phyloP scores from a whole-genome alignment of 2,888 invertebrate genomes.

The Graphium colonna region DNA sequence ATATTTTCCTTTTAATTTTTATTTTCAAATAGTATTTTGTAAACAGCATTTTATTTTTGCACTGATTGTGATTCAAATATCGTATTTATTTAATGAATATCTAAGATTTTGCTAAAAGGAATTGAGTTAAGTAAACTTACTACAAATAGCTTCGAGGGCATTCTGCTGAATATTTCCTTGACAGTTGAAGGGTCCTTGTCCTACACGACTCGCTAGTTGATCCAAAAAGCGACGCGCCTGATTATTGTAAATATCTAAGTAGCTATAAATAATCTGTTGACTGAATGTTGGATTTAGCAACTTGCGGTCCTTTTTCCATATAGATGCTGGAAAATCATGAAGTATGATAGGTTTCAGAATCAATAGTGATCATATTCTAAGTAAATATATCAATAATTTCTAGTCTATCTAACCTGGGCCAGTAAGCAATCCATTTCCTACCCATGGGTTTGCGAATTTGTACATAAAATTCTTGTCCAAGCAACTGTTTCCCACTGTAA shows the following conservation, averaged over 20 bases:
- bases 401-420: neutral
- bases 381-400: no score
- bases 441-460: neutral
- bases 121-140: neutral
- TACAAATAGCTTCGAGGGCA: neutral
- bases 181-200: neutral
- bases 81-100: no score
- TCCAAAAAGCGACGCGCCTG: neutral
- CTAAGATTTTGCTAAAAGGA: no score
- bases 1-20: no score
- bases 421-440: neutral
- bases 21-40: no score
- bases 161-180: neutral
- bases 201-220: neutral
- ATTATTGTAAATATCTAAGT: neutral
- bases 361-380: no score
- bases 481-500: neutral
- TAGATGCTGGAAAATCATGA: neutral
- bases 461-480: constrained; percentile 3
- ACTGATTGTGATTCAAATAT: no score
- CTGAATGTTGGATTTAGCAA: neutral
- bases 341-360: neutral
- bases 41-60: no score
- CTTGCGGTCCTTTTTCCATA: neutral
- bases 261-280: neutral